These are phyloP conservation scores for Balanococcus diminutus DNA, from an alignment of 2,888 invertebrate species.

Conservation along the genomic window DNA sequence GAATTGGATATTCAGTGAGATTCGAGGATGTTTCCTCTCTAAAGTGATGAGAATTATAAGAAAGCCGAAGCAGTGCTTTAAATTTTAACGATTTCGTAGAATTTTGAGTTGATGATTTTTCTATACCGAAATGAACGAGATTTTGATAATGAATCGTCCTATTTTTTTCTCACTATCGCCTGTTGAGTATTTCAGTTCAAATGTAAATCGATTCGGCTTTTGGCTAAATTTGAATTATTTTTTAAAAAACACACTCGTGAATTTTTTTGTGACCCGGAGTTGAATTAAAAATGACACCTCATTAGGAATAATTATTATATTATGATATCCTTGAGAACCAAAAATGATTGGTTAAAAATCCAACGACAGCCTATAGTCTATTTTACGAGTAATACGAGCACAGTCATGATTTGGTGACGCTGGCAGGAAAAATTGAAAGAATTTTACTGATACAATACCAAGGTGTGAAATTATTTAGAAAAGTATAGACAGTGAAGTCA, in stretches of 20 bases:
- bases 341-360: no score
- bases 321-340: no score
- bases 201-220: no score
- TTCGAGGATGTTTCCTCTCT: not conserved
- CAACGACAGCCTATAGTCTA: not conserved
- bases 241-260: no score
- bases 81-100: conserved; percentile 12
- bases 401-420: no score
- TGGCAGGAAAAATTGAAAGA: not conserved
- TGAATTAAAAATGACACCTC: not conserved
- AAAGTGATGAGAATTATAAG: not conserved
- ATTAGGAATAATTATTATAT: no score
- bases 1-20: not conserved
- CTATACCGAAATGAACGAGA: not conserved
- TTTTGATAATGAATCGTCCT: not conserved
- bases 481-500: not conserved
- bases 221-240: not conserved
- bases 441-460: not conserved
- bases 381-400: no score
- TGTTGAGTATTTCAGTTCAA: no score
- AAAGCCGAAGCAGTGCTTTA: not conserved
- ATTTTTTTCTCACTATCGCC: not conserved
- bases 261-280: no score
- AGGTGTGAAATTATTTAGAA: not conserved
- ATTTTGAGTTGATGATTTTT: not conserved